Conservation (phyloP, 2,113 vertebrate genomes). For the Rhegmatorhina hoffmannsi region DNA sequence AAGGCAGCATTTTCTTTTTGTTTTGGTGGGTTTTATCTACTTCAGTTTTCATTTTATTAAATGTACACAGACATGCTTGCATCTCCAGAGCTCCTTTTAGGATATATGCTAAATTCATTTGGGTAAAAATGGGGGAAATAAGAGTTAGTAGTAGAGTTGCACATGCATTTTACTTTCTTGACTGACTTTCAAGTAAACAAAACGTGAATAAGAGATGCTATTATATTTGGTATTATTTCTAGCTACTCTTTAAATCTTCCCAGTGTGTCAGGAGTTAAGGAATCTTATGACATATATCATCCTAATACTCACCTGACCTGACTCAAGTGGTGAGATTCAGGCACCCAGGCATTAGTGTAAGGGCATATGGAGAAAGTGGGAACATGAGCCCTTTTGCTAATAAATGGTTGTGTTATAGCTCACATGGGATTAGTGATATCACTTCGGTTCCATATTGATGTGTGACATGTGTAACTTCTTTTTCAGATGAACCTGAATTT, state of each 20-base stretch:
- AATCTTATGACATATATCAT: neutral
- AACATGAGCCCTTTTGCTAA: neutral
- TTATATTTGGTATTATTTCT: neutral
- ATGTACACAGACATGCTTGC: neutral
- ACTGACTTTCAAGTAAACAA: neutral
- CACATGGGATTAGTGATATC: neutral
- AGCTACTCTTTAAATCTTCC: neutral
- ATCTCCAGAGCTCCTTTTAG: neutral
- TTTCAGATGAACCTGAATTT: neutral
- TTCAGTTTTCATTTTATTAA: neutral
- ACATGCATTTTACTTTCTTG: neutral
- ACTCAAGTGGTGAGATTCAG: neutral
- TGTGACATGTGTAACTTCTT: neutral
- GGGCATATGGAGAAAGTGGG: neutral
- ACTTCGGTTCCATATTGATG: neutral
- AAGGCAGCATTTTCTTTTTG: neutral
- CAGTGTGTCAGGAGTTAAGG: neutral
- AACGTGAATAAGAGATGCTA: neutral
- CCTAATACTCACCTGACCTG: neutral
- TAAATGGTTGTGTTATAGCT: neutral
- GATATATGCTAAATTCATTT: neutral
- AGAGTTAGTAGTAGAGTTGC: neutral
- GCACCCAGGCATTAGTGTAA: neutral
- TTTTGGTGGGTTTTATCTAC: neutral
- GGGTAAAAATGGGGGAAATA: neutral